These are phyloP conservation scores for Eristalinus sepulchralis DNA, from an alignment of 2,888 invertebrate genomes.

Conservation along the genomic window DNA sequence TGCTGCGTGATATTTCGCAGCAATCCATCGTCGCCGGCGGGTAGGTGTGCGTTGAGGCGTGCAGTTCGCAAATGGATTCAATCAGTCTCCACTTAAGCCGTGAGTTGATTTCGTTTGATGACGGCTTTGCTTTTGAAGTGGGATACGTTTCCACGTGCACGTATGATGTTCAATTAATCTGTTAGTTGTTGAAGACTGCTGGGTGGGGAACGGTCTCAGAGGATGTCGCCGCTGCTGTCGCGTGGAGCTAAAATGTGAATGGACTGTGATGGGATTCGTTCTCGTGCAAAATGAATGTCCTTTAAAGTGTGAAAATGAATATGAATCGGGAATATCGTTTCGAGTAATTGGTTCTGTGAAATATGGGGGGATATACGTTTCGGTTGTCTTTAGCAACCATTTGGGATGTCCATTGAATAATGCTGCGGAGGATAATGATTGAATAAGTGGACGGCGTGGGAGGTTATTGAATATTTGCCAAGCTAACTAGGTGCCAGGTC, in stretches of 20 bases:
- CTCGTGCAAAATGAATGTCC: background rate
- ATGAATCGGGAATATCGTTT: background rate
- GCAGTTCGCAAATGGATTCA: slow-evolving; percentile 8
- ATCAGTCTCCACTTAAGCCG: slow-evolving; percentile 1
- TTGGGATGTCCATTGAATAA: too few relatives aligned
- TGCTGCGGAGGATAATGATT: too few relatives aligned
- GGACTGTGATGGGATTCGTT: background rate
- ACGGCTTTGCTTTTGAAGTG: background rate
- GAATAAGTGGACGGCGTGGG: too few relatives aligned
- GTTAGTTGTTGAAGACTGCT: background rate
- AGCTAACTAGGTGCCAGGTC: too few relatives aligned
- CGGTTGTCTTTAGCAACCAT: too few relatives aligned
- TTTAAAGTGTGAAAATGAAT: background rate
- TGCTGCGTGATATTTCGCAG: slow-evolving; percentile 9
- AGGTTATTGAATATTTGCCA: too few relatives aligned
- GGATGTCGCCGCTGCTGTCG: background rate
- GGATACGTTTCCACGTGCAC: background rate
- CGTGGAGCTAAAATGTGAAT: background rate
- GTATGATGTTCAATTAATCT: background rate
- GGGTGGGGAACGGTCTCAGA: background rate
- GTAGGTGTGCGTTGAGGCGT: slow-evolving; percentile 22
- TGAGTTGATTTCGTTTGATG: slow-evolving; percentile 17
- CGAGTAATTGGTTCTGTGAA: background rate
- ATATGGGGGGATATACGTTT: too few relatives aligned
- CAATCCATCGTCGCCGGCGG: background rate